phyloP scores from a whole-genome alignment of 2,797 vertebrate species.

The Balearica regulorum region DNA sequence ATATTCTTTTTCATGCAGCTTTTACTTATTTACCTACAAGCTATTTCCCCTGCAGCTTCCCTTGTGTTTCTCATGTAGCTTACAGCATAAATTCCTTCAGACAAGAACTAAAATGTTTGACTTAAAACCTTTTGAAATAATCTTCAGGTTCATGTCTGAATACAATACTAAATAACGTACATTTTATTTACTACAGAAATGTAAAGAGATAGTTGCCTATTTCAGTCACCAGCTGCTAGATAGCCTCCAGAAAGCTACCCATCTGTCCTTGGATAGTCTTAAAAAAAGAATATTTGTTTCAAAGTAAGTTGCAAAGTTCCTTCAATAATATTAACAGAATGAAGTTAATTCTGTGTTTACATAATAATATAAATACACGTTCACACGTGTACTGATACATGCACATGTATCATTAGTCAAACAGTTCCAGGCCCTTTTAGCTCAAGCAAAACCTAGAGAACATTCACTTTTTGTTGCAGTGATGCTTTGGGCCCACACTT shows the following conservation, averaged over 20 bases:
- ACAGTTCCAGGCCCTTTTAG: background rate
- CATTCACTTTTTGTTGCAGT: background rate
- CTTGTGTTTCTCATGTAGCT: background rate
- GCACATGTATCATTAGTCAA: background rate
- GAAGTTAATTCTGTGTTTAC: background rate
- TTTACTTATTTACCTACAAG: background rate
- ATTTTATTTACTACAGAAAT: constrained; percentile 71
- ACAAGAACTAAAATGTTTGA: background rate
- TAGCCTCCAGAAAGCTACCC: constrained; percentile 79
- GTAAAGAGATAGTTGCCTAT: constrained; percentile 75
- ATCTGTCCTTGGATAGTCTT: constrained; percentile 77
- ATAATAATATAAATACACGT: background rate
- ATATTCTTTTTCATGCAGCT: background rate
- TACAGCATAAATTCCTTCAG: background rate
- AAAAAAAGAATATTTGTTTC: constrained; percentile 76
- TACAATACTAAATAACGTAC: rapidly evolving
- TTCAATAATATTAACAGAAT: background rate
- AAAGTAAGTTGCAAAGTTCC: constrained; percentile 67
- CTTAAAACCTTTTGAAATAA: background rate
- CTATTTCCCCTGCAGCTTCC: background rate
- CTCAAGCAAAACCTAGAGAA: background rate
- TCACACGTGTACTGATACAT: background rate
- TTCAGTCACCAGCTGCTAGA: constrained; percentile 77
- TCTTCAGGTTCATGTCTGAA: background rate
- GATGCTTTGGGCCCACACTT: background rate